Conservation (phyloP, 2,888 invertebrate species). For the Cheilosia pagana region DNA sequence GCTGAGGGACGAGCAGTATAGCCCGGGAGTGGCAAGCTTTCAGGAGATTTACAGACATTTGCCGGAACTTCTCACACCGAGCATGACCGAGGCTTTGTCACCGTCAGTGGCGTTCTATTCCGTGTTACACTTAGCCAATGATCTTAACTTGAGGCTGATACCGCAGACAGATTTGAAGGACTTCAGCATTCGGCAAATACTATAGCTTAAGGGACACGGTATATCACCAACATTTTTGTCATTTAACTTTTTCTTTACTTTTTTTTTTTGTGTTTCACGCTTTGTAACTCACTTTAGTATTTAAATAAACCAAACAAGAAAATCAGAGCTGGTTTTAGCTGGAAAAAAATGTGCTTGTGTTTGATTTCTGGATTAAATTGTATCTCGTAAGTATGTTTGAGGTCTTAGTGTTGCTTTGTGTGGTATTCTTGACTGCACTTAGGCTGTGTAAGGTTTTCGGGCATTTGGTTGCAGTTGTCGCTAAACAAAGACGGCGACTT, state of each 20-base stretch:
- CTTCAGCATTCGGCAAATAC: conserved; percentile 83
- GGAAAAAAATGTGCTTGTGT: not conserved
- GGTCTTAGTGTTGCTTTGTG: too few species aligned
- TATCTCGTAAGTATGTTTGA: too few species aligned
- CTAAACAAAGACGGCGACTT: too few species aligned
- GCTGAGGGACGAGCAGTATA: conserved; percentile 79
- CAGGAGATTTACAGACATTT: conserved; percentile 85
- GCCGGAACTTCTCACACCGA: conserved; percentile 85
- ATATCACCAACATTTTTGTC: not conserved
- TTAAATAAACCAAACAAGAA: conserved; percentile 45
- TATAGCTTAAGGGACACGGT: conserved; percentile 39
- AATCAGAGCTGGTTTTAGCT: conserved; percentile 40
- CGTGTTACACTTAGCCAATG: conserved; percentile 93
- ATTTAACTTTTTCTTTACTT: not conserved
- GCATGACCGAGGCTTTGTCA: conserved; percentile 89
- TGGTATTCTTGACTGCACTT: too few species aligned
- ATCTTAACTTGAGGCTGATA: conserved; percentile 87
- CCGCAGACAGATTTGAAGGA: conserved; percentile 85
- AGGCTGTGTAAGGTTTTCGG: too few species aligned
- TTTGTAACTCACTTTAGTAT: conserved; percentile 44
- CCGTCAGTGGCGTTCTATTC: conserved; percentile 91
- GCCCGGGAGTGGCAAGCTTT: conserved; percentile 85
- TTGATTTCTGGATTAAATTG: not conserved
- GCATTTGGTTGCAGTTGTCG: too few species aligned
- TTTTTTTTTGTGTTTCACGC: conserved; percentile 19